phyloP scores from a whole-genome alignment of 2,797 vertebrate genomes.

The Eurystomus glaucurus region DNA sequence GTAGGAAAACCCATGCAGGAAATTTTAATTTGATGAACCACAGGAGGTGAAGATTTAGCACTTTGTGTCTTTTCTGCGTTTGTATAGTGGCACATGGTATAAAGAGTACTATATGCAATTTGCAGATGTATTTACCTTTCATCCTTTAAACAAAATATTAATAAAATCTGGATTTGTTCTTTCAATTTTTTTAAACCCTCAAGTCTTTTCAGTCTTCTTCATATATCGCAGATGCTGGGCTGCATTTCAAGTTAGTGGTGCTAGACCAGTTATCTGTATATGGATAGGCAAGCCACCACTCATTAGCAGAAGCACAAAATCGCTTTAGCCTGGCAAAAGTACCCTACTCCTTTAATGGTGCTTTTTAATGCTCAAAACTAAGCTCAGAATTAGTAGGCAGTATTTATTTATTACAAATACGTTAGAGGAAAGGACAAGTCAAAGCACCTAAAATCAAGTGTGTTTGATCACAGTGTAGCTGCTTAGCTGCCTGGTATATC shows the following conservation, averaged over 20 bases:
- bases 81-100: not conserved
- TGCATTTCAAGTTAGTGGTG: not conserved
- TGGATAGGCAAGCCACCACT: not conserved
- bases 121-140: not conserved
- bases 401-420: not conserved
- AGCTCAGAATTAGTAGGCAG: not conserved
- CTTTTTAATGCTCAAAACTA: not conserved
- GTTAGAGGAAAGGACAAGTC: not conserved
- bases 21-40: not conserved
- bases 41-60: not conserved
- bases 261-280: not conserved
- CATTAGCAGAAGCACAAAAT: not conserved
- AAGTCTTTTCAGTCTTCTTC: not conserved
- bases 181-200: not conserved
- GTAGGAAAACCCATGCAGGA: not conserved
- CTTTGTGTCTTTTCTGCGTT: not conserved
- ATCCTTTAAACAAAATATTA: not conserved
- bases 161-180: not conserved
- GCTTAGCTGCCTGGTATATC: not conserved
- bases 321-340: not conserved
- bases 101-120: not conserved
- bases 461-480: not conserved
- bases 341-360: not conserved
- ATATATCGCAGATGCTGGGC: rapidly evolving
- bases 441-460: not conserved